These are phyloP conservation scores for Drosophila lacteicornis DNA, from an alignment of 1,140 invertebrate genomes.

Conservation along the genomic window DNA sequence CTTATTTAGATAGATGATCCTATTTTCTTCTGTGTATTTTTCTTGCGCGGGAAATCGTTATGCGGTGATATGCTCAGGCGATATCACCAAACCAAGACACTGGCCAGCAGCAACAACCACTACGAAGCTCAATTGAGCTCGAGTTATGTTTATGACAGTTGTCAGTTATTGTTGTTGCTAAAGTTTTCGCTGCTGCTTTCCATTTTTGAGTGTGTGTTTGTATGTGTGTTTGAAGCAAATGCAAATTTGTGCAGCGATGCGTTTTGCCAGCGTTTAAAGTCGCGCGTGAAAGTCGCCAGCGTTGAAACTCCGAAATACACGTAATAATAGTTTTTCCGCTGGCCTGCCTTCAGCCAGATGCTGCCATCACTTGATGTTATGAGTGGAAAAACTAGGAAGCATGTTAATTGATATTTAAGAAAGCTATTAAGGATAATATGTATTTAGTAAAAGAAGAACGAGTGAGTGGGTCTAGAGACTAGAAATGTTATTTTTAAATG, in stretches of 20 bases:
- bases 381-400: slow-evolving; percentile 9
- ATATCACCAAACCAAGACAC: slow-evolving; percentile 55
- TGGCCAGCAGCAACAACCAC: slow-evolving; percentile 43
- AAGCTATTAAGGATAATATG: background rate
- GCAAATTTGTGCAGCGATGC: slow-evolving; percentile 80
- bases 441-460: background rate
- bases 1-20: background rate
- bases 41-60: slow-evolving; percentile 32
- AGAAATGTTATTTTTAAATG: background rate
- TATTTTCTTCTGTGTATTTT: slow-evolving; percentile 8
- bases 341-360: background rate
- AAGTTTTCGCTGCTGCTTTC: slow-evolving; percentile 68
- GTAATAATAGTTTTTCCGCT: slow-evolving; percentile 43
- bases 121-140: slow-evolving; percentile 72
- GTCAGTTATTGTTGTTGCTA: slow-evolving; percentile 50
- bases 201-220: slow-evolving; percentile 49
- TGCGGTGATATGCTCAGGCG: slow-evolving; percentile 58
- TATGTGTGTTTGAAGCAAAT: slow-evolving; percentile 50
- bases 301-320: slow-evolving; percentile 19
- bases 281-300: slow-evolving; percentile 69
- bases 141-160: slow-evolving; percentile 82
- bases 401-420: background rate
- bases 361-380: background rate
- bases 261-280: slow-evolving; percentile 72
- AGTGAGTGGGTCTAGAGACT: too few relatives aligned